A percentile compares a stretch with the other conserved stretches of the same genome.
Evolutionary conservation across 2,888 invertebrate genomes (phyloP).

Genomic region (Saturnia japonica): DNA sequence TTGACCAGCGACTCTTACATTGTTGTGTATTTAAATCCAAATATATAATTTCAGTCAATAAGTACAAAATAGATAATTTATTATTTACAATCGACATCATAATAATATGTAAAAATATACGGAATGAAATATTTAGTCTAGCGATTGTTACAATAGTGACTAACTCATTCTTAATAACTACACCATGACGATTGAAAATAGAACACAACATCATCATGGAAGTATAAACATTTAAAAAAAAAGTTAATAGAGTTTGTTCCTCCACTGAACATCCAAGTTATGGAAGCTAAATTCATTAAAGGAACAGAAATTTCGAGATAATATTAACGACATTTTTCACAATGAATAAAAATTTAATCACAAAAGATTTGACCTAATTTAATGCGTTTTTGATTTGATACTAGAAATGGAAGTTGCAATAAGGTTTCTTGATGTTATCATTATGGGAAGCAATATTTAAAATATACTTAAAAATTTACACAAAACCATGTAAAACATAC

Average conservation of each 20-base stretch:
- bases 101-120: constrained; percentile 46
- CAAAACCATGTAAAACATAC: neutral
- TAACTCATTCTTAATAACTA: neutral
- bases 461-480: neutral
- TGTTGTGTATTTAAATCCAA: neutral
- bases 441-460: neutral
- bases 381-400: neutral
- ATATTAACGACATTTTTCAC: neutral
- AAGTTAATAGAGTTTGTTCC: neutral
- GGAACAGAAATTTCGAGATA: neutral
- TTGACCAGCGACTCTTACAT: neutral
- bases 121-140: constrained; percentile 56
- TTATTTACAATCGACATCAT: constrained; percentile 67
- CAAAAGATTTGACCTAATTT: neutral
- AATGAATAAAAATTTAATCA: neutral
- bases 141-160: constrained; percentile 10
- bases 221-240: neutral
- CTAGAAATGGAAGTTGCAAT: neutral
- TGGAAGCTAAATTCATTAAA: neutral
- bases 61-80: constrained; percentile 65
- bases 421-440: too few species aligned
- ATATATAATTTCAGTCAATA: constrained; percentile 48
- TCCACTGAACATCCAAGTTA: neutral
- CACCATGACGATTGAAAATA: neutral
- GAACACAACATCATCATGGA: neutral